Conservation (phyloP, 2,888 invertebrate species). For the Tipula vernalis region DNA sequence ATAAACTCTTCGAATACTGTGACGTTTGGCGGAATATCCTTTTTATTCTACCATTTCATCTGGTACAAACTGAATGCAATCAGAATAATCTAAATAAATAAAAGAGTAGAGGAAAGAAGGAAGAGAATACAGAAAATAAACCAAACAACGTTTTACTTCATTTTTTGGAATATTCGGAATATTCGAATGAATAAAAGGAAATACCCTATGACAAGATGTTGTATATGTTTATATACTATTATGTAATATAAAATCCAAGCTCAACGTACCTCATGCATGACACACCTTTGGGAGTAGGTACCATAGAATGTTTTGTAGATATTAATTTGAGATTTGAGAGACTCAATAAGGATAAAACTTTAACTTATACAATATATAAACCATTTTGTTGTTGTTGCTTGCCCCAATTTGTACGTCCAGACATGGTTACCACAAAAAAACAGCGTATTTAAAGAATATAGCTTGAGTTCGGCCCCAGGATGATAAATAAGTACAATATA, state of each 20-base stretch:
- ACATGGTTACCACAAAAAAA: neutral
- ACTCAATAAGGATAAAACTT: neutral
- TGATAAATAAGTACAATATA: neutral
- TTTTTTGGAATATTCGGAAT: no score
- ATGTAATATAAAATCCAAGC: neutral
- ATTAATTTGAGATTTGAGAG: neutral
- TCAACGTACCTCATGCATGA: neutral
- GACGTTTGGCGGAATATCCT: no score
- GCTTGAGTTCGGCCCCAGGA: no score
- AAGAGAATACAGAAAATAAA: no score
- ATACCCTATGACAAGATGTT: neutral
- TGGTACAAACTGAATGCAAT: no score
- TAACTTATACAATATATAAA: neutral
- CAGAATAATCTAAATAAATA: no score
- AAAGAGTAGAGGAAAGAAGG: no score
- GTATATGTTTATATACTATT: neutral
- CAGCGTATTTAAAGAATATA: neutral
- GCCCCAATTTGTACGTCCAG: neutral
- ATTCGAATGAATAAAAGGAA: no score
- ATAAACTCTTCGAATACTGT: no score
- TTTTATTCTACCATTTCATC: no score
- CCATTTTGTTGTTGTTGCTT: neutral
- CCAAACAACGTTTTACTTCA: no score
- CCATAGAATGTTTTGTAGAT: neutral
- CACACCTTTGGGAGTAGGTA: neutral